Evolutionary conservation across 2,888 invertebrate species (phyloP).

Genomic region (Elaeidobius kamerunicus): DNA sequence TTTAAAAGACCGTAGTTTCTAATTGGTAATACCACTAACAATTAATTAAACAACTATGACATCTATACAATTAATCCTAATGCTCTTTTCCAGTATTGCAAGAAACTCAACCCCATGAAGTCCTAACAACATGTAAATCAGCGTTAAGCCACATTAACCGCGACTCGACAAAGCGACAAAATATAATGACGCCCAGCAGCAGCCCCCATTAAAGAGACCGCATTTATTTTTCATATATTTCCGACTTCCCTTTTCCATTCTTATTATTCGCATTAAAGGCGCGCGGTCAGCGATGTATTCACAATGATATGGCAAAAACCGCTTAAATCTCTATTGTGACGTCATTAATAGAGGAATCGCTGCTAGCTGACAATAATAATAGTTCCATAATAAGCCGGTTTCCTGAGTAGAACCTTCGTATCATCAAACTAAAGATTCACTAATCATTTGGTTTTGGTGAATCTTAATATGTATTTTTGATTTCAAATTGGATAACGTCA

Average conservation of each 20-base stretch:
- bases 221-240: constrained; percentile 25
- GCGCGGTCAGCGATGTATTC: constrained; percentile 25
- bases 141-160: constrained; percentile 20
- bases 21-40: too few species aligned
- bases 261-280: constrained; percentile 21
- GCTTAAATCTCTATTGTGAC: constrained; percentile 16
- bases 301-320: constrained; percentile 22
- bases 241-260: constrained; percentile 23
- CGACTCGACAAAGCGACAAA: constrained; percentile 22
- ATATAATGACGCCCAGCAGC: constrained; percentile 19
- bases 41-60: too few species aligned
- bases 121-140: constrained; percentile 11
- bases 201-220: constrained; percentile 23
- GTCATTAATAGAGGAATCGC: constrained; percentile 17
- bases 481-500: background rate
- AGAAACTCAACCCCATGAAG: too few species aligned
- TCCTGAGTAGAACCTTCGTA: constrained; percentile 4
- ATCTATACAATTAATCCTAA: too few species aligned
- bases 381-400: constrained; percentile 16
- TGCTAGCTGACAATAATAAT: constrained; percentile 4
- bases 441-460: constrained; percentile 8
- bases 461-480: constrained; percentile 6
- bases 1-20: too few species aligned
- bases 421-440: constrained; percentile 4
- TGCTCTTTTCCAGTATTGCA: too few species aligned